Base-by-base conservation (phyloP, 2,113 vertebrate genomes). In the Python bivittatus region DNA sequence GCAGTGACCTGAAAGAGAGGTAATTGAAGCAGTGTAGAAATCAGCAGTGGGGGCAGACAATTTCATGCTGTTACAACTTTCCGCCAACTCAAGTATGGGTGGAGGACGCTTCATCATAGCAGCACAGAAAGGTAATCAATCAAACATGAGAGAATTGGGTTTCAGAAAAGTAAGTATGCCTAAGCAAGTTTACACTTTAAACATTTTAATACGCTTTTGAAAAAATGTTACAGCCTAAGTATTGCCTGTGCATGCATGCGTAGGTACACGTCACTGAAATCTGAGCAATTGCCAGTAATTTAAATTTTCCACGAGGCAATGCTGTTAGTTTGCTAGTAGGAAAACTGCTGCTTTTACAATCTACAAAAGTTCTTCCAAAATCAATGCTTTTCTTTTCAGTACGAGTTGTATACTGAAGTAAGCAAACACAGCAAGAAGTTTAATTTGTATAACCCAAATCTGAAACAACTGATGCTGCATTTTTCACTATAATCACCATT, bases 111-210 rank as follows among this genome's bases (percentile, higher is more conserved):
- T 79, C 68, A 79, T 38, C 15, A 79, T 1, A 79, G 33, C 68
- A 79, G 33, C 20, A 17, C 0, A 33, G 68, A 79, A 79, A 79
- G 33, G 33, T 13, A 72, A 15, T 72, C 68, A 38, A 7, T 79
- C 33, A 33, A 79, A 38, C 33, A 20, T 79, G 52, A 44, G 3
- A 84, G 42, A 88, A 83, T 54, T 79, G 27, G 25, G 6, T 88
- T 91, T 90, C 88, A 88, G n/a, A 44, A 42, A 91, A 93, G 22
- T 64, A 72, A 91, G 93, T 87, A 15, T 92, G 92, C 92, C 91
- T 3, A 92, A 86, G 3, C n/a, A 48, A 93, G 87, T 94, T 91
- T 85, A 20, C 79, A 20, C 52, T 88, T 52, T 60, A 44, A 0
- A 42, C 72, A 95, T 86, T 93, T 93, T 89, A 91, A 53, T 93